Evolutionary conservation across 2,797 vertebrate genomes (phyloP).

Genomic region (Betta splendens): DNA sequence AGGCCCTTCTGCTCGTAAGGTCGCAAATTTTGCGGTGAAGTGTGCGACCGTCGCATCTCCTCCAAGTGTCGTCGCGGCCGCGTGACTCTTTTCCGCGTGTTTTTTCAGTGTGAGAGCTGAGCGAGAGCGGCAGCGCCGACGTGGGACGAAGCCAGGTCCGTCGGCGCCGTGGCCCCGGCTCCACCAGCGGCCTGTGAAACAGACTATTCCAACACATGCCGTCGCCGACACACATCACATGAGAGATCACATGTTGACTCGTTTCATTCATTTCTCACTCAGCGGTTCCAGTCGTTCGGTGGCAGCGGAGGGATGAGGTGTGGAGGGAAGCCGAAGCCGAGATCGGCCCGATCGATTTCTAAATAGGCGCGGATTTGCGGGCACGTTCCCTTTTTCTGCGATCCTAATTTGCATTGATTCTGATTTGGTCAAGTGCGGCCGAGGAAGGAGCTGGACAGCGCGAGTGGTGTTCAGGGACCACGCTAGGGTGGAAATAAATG

Average conservation of each 20-base stretch:
- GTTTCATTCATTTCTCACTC: slow-evolving; percentile 62
- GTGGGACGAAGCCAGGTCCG: too few species aligned
- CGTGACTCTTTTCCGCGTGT: background rate
- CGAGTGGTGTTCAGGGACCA: slow-evolving; percentile 8
- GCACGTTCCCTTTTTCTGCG: slow-evolving; percentile 33
- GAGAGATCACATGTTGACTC: slow-evolving; percentile 48
- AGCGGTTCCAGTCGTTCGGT: slow-evolving; percentile 45
- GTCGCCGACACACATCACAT: slow-evolving; percentile 59
- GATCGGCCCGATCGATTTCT: slow-evolving; percentile 65
- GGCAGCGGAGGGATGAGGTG: slow-evolving; percentile 28
- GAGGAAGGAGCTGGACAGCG: slow-evolving; percentile 9
- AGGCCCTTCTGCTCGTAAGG: too few species aligned
- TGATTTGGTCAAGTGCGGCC: slow-evolving; percentile 25
- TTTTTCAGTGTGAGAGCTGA: slow-evolving; percentile 28
- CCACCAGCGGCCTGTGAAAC: slow-evolving; percentile 73
- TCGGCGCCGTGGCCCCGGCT: slow-evolving; percentile 38
- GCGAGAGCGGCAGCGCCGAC: too few species aligned
- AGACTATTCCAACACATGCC: slow-evolving; percentile 61
- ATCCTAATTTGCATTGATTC: slow-evolving; percentile 13
- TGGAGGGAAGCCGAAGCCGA: slow-evolving; percentile 40
- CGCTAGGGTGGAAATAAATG: background rate
- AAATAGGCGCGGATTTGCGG: slow-evolving; percentile 50
- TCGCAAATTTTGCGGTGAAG: background rate
- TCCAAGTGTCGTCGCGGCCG: too few species aligned
- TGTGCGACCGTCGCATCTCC: background rate